Evolutionary conservation across 2,797 vertebrate species (phyloP).

Genomic region (Intellagama lesueurii): DNA sequence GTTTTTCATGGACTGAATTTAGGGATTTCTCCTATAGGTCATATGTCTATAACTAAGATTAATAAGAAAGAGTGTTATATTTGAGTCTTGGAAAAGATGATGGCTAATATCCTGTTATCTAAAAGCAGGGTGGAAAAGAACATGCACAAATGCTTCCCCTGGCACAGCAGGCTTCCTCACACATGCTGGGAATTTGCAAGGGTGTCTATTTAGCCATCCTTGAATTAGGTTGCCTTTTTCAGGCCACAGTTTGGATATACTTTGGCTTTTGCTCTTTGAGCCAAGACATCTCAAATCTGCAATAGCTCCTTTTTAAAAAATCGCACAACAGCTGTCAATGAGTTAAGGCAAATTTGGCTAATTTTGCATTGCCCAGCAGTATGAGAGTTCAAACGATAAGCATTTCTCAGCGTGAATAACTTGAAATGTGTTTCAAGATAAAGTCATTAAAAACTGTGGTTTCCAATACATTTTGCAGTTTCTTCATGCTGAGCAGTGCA

Average conservation of each 20-base stretch:
- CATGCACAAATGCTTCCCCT: too few species aligned
- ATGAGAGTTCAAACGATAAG: slow-evolving; percentile 57
- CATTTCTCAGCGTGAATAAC: slow-evolving; percentile 59
- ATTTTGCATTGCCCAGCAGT: slow-evolving; percentile 45
- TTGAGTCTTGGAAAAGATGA: neutral
- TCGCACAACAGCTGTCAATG: slow-evolving; percentile 24
- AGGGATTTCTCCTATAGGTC: neutral
- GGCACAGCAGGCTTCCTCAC: too few species aligned
- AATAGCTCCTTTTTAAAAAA: neutral
- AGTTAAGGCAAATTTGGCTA: slow-evolving; percentile 32
- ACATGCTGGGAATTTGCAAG: neutral
- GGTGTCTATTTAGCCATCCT: neutral
- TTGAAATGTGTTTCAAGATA: slow-evolving; percentile 66
- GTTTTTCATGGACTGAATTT: neutral
- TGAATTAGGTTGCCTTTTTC: neutral
- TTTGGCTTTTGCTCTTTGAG: neutral
- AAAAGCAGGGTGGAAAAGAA: too few species aligned
- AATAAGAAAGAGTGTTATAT: neutral
- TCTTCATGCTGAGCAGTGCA: slow-evolving; percentile 61
- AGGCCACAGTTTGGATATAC: neutral
- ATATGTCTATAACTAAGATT: neutral
- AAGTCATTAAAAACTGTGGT: slow-evolving; percentile 64
- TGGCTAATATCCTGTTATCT: too few species aligned
- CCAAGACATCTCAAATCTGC: neutral
- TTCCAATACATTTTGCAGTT: slow-evolving; percentile 67